phyloP scores from a whole-genome alignment of 2,888 invertebrate species.

The Leptopilina myrica region DNA sequence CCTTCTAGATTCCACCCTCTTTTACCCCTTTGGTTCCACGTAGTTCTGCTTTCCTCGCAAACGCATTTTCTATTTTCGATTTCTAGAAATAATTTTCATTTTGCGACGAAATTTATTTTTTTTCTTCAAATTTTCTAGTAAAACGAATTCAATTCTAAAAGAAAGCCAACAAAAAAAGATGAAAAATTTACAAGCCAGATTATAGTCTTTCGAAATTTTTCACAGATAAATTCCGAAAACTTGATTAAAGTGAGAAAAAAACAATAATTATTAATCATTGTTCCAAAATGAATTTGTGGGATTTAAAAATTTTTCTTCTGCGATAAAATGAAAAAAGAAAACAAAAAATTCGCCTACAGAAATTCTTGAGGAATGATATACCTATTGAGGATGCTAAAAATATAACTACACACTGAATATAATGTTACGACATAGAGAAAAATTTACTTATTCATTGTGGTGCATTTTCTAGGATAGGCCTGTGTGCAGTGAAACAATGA shows the following conservation, averaged over 20 bases:
- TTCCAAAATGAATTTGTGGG: too few relatives aligned
- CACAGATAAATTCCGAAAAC: too few relatives aligned
- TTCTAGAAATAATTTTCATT: background rate
- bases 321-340: background rate
- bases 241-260: too few relatives aligned
- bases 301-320: background rate
- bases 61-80: background rate
- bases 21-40: background rate
- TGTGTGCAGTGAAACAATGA: background rate
- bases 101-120: too few relatives aligned
- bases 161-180: too few relatives aligned
- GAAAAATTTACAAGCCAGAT: too few relatives aligned
- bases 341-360: background rate
- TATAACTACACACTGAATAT: background rate
- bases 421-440: background rate
- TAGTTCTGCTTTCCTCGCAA: conserved; percentile 46
- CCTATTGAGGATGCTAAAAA: background rate
- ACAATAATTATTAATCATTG: too few relatives aligned
- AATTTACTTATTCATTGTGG: conserved; percentile 25
- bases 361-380: background rate
- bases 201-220: too few relatives aligned
- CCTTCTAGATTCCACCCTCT: conserved; percentile 64
- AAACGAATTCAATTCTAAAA: too few relatives aligned
- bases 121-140: too few relatives aligned
- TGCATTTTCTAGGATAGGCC: conserved; percentile 31